These are phyloP conservation scores for Callimorpha dominula DNA, from an alignment of 2,888 invertebrate species.

Conservation along the genomic window DNA sequence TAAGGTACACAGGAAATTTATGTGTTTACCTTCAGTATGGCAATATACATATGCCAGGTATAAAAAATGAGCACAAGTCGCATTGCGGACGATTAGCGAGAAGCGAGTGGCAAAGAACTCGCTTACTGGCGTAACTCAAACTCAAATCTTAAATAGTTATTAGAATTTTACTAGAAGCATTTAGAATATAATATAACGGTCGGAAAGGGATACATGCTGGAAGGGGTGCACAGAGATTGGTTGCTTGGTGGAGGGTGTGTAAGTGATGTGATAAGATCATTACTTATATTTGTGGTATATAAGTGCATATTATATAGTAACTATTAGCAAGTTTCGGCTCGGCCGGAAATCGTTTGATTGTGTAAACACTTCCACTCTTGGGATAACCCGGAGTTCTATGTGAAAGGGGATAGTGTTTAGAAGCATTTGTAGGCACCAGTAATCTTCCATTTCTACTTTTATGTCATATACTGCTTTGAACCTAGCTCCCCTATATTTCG, in stretches of 20 bases:
- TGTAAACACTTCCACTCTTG: neutral
- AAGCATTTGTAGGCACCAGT: neutral
- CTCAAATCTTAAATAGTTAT: too few species aligned
- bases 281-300: neutral
- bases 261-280: neutral
- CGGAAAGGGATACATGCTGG: neutral
- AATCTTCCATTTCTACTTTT: neutral
- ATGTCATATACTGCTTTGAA: neutral
- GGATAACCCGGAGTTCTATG: neutral
- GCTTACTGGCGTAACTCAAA: too few species aligned
- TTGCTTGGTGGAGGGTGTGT: neutral
- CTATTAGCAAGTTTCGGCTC: neutral
- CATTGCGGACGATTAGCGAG: constrained; percentile 1
- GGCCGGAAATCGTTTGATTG: too few species aligned
- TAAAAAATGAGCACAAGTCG: constrained; percentile 4
- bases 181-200: neutral
- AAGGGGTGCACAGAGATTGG: neutral
- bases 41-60: neutral
- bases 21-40: constrained; percentile 9
- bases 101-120: neutral
- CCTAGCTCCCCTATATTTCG: neutral
- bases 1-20: constrained; percentile 18
- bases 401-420: neutral
- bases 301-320: neutral
- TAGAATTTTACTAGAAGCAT: neutral